Percentiles rank a stretch among this genome's conserved stretches.
These are phyloP conservation scores for Pseudochirops corinnae DNA, from an alignment of 2,797 vertebrate genomes.

Conservation along the genomic window DNA sequence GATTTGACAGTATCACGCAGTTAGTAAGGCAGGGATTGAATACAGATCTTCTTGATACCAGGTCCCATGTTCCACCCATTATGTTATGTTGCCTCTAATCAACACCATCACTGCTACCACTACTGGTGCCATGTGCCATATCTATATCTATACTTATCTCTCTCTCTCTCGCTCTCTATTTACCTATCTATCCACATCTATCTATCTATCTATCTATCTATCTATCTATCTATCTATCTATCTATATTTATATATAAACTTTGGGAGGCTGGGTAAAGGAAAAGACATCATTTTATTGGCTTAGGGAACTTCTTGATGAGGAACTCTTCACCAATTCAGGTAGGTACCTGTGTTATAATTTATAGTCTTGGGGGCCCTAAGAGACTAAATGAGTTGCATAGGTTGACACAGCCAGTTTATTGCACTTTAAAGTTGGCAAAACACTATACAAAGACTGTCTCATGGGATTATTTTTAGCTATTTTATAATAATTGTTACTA, in stretches of 20 bases:
- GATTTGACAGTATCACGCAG: neutral
- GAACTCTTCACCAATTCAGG: neutral
- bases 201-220: no score
- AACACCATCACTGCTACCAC: no score
- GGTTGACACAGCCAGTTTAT: neutral
- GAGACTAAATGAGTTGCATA: neutral
- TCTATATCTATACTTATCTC: neutral
- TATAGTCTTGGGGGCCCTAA: neutral
- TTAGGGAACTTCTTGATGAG: neutral
- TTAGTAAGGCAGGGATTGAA: neutral
- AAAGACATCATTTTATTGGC: neutral
- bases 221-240: no score
- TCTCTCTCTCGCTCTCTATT: no score
- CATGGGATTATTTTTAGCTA: neutral
- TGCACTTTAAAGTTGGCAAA: neutral
- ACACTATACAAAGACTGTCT: neutral
- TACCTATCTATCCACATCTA: no score
- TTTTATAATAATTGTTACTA: no score
- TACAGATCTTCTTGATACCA: neutral
- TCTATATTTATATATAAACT: neutral
- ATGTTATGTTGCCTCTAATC: neutral
- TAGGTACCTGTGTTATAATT: neutral
- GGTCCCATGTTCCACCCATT: neutral
- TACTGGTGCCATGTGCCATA: neutral
- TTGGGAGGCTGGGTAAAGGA: neutral